phyloP scores from a whole-genome alignment of 1,140 invertebrate species.

The Anastatus disparis region DNA sequence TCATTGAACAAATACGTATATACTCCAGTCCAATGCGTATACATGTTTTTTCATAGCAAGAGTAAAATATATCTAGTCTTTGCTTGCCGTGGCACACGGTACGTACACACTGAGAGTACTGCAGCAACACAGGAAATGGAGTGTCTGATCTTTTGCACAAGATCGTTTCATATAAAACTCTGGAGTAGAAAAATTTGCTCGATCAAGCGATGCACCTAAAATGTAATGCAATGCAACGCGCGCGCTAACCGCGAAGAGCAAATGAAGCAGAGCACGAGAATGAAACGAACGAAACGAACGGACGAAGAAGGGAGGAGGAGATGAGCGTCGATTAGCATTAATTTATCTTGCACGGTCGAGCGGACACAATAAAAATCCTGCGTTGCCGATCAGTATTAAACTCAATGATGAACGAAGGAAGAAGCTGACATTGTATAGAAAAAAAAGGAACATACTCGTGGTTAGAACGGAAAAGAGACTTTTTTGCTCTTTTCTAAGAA shows the following conservation, averaged over 20 bases:
- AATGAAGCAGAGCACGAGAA: slow-evolving; percentile 13
- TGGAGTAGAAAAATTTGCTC: too few species aligned
- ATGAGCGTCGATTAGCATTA: slow-evolving; percentile 35
- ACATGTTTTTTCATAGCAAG: too few species aligned
- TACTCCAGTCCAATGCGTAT: too few species aligned
- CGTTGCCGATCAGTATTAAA: slow-evolving; percentile 27
- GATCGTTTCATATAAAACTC: too few species aligned
- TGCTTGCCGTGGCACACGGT: slow-evolving; percentile 20
- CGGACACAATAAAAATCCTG: slow-evolving; percentile 20
- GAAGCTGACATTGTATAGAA: too few species aligned
- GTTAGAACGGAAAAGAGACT: too few species aligned
- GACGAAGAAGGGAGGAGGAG: slow-evolving; percentile 1
- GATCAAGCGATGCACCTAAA: slow-evolving; percentile 13
- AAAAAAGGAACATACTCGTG: too few species aligned
- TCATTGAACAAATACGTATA: neutral
- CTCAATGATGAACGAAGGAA: too few species aligned
- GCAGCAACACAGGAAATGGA: slow-evolving; percentile 39
- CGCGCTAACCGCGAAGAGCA: neutral
- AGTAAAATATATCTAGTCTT: neutral
- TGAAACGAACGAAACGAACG: neutral
- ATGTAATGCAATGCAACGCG: too few species aligned
- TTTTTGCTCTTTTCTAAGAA: too few species aligned
- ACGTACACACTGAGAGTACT: too few species aligned
- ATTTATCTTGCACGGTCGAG: slow-evolving; percentile 46
- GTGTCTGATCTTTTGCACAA: too few species aligned